Base-by-base conservation (phyloP, 1,140 invertebrate genomes). In the Drosophila paulistorum region DNA sequence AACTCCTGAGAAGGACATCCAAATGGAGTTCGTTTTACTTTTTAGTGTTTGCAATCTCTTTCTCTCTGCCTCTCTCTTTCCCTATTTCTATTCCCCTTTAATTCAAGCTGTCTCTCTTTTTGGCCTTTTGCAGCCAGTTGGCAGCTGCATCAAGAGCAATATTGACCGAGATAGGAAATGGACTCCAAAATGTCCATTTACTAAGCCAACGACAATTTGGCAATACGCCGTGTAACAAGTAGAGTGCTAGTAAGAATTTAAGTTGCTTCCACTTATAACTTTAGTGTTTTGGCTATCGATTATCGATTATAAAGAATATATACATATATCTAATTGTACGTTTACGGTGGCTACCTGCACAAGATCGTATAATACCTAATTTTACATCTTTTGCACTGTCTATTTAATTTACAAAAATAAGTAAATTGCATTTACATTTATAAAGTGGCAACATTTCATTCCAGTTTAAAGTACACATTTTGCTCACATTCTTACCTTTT, bases 21-120 rank as follows among this genome's bases (percentile, higher is more conserved):
- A 67, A 74, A 80, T 71, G 67, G 81, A 74, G 62, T 69, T 45
- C 78, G 78, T 74, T 85, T 79, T 85, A 81, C 78, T 85, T 85
- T 85, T 85, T 71, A 81, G 71, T 85, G 7, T 48, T 17, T 48
- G 13, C n/a, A 5, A 3, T 14, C 41, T 45, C 42, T 45, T n/a
- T 39, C 37, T 39, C 37, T 39, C 37, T n/a, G 3, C 0, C 3
- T 39, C 11, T 39, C 37, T 39, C 0, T 13, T 4, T 39, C 11
- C 17, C 17, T 17, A 17, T 17, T 1, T 17, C 17, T 17, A 17
- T 17, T 17, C 17, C 17, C 10, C 10, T 37, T 11, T 39, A 39
- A 39, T 11, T 39, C 37, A 13, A 13, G 37, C 37, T 39, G 3
- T 13, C 11, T 39, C 37, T 37, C 35, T 9, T 17, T 45, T 45